Evolutionary conservation across 1,140 invertebrate species (phyloP).

Genomic region (Drosophila mauritiana): DNA sequence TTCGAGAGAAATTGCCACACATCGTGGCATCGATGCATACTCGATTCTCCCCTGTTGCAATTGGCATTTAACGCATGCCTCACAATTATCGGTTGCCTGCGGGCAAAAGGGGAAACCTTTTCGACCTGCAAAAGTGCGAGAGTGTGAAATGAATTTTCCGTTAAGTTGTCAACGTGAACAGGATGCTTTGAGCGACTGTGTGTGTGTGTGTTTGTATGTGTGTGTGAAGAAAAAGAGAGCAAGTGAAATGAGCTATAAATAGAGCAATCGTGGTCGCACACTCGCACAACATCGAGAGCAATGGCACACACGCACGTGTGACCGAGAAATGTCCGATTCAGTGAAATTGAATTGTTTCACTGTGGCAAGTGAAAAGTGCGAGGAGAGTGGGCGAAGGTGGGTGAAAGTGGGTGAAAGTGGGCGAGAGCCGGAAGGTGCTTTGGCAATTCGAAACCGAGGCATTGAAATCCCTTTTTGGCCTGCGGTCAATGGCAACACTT

Average conservation of each 20-base stretch:
- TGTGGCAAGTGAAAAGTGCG: conserved; percentile 1
- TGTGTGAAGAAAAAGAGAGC: not conserved
- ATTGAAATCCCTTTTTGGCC: conserved; percentile 36
- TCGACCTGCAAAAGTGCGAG: conserved; percentile 9
- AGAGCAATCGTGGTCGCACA: conserved; percentile 15
- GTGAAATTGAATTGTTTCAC: conserved; percentile 40
- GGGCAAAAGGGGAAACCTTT: conserved; percentile 6
- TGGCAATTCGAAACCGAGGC: conserved; percentile 14
- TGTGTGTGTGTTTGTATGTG: no score
- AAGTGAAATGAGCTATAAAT: conserved; percentile 32
- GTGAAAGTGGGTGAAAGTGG: no score
- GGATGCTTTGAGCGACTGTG: conserved; percentile 33
- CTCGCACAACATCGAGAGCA: conserved; percentile 1
- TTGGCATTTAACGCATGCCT: conserved; percentile 24
- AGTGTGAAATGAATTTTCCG: conserved; percentile 71
- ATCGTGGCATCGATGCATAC: conserved; percentile 15
- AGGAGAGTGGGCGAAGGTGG: not conserved
- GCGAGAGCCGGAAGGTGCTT: conserved; percentile 2
- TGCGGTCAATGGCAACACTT: conserved; percentile 50
- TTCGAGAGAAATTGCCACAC: conserved; percentile 12
- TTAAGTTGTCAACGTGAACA: conserved; percentile 63
- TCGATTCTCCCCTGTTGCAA: conserved; percentile 22
- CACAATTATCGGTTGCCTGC: conserved; percentile 24
- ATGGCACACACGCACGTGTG: conserved; percentile 23
- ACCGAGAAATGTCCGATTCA: conserved; percentile 38